Evolutionary conservation across 2,888 invertebrate genomes (phyloP).

Genomic region (Stenolophus ochropezus): DNA sequence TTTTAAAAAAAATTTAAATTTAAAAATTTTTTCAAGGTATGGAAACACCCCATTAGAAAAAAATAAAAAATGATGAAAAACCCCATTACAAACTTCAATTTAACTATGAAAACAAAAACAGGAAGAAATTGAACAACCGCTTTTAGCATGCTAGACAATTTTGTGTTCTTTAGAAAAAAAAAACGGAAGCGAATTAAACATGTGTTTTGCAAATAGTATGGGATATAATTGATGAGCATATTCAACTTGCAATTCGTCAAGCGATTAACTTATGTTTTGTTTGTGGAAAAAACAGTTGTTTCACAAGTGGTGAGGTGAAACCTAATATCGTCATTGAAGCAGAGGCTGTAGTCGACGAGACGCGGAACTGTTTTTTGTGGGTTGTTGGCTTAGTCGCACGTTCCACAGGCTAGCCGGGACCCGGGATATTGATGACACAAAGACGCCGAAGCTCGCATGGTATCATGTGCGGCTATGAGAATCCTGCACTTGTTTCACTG

Average conservation of each 20-base stretch:
- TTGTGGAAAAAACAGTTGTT: constrained; percentile 29
- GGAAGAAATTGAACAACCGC: no score
- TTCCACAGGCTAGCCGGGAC: not conserved
- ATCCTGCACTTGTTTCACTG: constrained; percentile 1
- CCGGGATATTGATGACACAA: constrained; percentile 49
- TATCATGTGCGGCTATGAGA: not conserved
- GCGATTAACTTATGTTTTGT: not conserved
- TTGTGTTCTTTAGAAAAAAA: no score
- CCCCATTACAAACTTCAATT: no score
- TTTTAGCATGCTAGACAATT: no score
- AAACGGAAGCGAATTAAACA: no score
- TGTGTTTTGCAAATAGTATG: no score
- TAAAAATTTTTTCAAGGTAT: no score
- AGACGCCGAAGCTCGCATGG: constrained; percentile 5
- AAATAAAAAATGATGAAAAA: no score
- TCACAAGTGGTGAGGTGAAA: constrained; percentile 40
- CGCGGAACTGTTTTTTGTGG: constrained; percentile 40
- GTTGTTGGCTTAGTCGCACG: constrained; percentile 55
- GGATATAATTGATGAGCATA: not conserved
- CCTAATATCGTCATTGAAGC: constrained; percentile 43
- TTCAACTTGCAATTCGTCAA: not conserved
- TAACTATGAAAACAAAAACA: no score
- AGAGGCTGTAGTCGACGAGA: not conserved
- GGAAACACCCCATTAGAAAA: no score
- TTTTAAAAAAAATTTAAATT: no score